A percentile compares a stretch with the other conserved stretches of the same genome.
Evolutionary conservation across 2,888 invertebrate species (phyloP).

Genomic region (Torymus aiolomorphi): DNA sequence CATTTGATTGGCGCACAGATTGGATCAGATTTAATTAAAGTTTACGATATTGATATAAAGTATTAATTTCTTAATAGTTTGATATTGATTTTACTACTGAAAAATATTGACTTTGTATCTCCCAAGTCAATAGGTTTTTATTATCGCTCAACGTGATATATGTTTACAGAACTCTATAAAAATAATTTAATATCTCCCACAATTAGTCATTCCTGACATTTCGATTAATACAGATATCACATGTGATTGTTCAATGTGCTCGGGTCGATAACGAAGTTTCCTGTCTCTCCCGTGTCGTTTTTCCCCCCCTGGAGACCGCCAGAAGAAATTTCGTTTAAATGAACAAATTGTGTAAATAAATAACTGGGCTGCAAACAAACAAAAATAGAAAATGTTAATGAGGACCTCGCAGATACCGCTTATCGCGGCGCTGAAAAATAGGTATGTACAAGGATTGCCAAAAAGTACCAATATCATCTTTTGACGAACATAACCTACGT

Average conservation of each 20-base stretch:
- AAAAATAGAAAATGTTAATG: slow-evolving; percentile 49
- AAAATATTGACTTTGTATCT: too few species aligned
- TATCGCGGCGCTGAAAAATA: slow-evolving; percentile 49
- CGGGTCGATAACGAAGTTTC: slow-evolving; percentile 48
- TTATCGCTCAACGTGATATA: neutral
- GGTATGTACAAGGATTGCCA: slow-evolving; percentile 25
- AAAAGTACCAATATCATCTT: neutral
- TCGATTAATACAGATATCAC: neutral
- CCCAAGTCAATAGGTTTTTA: too few species aligned
- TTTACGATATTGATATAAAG: too few species aligned
- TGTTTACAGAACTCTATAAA: neutral
- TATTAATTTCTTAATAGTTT: too few species aligned
- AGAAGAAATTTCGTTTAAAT: slow-evolving; percentile 53
- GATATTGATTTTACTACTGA: neutral
- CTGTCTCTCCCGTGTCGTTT: slow-evolving; percentile 29
- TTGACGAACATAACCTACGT: slow-evolving; percentile 39
- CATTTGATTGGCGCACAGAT: too few species aligned
- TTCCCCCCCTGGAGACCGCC: neutral
- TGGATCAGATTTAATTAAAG: neutral
- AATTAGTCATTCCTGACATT: slow-evolving; percentile 31
- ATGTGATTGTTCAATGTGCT: neutral
- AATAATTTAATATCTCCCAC: neutral
- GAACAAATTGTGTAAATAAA: slow-evolving; percentile 49
- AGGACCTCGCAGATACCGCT: slow-evolving; percentile 50
- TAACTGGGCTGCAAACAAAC: neutral